Conservation (phyloP, 2,797 vertebrate genomes). For the Malacoctenus gilli region DNA sequence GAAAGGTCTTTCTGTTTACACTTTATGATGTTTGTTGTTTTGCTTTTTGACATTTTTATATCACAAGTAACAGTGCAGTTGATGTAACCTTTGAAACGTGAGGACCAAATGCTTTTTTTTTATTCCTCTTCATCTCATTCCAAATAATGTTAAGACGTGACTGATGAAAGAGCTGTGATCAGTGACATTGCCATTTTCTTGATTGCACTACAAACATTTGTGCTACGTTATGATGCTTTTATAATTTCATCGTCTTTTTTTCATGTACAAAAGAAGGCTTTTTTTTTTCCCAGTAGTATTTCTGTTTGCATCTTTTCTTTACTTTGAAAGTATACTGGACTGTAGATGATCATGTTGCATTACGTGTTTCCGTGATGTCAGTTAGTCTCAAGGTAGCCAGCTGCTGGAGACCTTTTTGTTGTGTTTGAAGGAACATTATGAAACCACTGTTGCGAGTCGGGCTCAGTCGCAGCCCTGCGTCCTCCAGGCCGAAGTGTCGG, state of each 20-base stretch:
- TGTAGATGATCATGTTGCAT: too few species aligned
- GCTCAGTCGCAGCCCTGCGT: too few species aligned
- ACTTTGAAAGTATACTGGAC: too few species aligned
- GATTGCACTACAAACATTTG: conserved; percentile 36
- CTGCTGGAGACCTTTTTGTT: too few species aligned
- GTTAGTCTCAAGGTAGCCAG: too few species aligned
- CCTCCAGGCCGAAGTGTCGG: too few species aligned
- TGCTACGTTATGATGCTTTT: conserved; percentile 30
- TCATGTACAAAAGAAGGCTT: too few species aligned
- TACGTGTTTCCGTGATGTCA: too few species aligned
- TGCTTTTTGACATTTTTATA: conserved; percentile 24
- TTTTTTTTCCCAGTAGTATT: too few species aligned
- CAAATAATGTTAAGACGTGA: conserved; percentile 10
- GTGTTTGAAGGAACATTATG: too few species aligned
- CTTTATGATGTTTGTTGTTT: conserved; percentile 40
- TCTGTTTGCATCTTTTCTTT: too few species aligned
- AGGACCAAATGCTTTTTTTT: conserved; percentile 39
- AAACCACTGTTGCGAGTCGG: too few species aligned
- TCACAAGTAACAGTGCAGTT: conserved; percentile 1
- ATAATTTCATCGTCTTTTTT: conserved; percentile 7
- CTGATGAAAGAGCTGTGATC: conserved; percentile 2
- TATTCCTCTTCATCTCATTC: conserved; percentile 16
- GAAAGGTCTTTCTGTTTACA: conserved; percentile 58
- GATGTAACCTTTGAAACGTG: conserved; percentile 25
- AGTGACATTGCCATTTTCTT: conserved; percentile 16